phyloP scores from a whole-genome alignment of 92 coral and sea anemone genomes.

The Actinostola sp. region DNA sequence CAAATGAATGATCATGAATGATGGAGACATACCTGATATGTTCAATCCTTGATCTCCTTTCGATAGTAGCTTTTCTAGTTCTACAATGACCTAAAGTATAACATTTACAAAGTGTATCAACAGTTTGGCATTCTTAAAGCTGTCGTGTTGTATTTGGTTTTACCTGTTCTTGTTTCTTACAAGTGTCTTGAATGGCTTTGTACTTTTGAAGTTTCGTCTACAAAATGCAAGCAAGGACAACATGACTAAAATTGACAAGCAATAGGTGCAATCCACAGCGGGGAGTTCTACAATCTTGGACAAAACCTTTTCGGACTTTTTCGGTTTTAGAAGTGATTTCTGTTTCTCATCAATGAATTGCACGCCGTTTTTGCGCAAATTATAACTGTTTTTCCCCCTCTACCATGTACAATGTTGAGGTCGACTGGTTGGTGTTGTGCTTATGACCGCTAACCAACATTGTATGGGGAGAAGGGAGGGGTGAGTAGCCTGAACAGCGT shows the following conservation, averaged over 20 bases:
- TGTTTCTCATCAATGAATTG: too few species aligned
- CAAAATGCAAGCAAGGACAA: not conserved
- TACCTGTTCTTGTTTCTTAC: slow-evolving; percentile 97
- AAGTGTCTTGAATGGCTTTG: slow-evolving; percentile 87
- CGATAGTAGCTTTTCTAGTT: slow-evolving; percentile 81
- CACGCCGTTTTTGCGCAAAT: too few species aligned
- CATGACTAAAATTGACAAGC: not conserved
- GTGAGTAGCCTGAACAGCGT: too few species aligned
- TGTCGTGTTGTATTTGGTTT: not conserved
- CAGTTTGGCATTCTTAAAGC: not conserved
- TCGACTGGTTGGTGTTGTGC: too few species aligned
- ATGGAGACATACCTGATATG: slow-evolving; percentile 42
- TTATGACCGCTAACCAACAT: too few species aligned
- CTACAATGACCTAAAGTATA: slow-evolving; percentile 65
- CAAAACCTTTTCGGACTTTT: too few species aligned
- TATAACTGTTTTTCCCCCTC: too few species aligned
- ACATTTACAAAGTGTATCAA: not conserved
- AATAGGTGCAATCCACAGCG: not conserved
- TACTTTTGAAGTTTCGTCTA: slow-evolving; percentile 81
- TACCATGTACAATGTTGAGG: too few species aligned
- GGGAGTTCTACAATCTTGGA: not conserved
- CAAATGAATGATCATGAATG: not conserved
- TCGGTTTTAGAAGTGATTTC: too few species aligned
- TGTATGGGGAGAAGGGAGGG: too few species aligned
- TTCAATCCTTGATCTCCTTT: slow-evolving; percentile 50